These are phyloP conservation scores for Metopia argyrocephala DNA, from an alignment of 2,888 invertebrate genomes.

Conservation along the genomic window DNA sequence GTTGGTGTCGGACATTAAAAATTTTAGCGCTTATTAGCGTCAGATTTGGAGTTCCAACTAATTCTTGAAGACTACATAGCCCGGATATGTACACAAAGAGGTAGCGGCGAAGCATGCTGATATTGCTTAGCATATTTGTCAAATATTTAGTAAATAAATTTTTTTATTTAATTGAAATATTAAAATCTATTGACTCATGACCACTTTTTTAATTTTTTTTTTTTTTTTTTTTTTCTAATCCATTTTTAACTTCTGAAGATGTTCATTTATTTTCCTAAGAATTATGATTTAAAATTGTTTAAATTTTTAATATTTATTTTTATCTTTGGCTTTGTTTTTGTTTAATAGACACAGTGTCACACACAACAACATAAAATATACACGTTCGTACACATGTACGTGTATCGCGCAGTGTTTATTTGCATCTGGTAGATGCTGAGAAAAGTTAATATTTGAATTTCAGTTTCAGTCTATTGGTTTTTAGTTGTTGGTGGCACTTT, in stretches of 20 bases:
- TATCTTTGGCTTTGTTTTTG: conserved; percentile 5
- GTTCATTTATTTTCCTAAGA: conserved; percentile 7
- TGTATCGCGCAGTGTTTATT: background rate
- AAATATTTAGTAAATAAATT: background rate
- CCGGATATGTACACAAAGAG: too few relatives aligned
- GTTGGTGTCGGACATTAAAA: too few relatives aligned
- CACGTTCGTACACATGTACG: background rate
- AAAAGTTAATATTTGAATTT: conserved; percentile 59
- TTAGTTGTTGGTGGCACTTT: conserved; percentile 35
- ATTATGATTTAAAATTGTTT: conserved; percentile 28
- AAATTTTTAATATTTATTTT: conserved; percentile 42
- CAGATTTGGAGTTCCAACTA: background rate
- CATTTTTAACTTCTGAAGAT: conserved; percentile 30
- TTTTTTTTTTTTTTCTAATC: background rate
- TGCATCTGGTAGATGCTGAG: conserved; percentile 49
- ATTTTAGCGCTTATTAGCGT: too few relatives aligned
- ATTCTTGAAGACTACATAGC: too few relatives aligned
- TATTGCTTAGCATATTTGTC: too few relatives aligned
- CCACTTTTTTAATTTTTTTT: background rate
- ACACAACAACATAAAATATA: background rate
- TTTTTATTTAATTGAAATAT: background rate
- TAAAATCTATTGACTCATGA: background rate
- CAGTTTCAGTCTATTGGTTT: conserved; percentile 10
- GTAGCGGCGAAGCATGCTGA: too few relatives aligned
- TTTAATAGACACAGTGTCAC: background rate